Percentiles rank a stretch among this genome's conserved stretches.
phyloP scores from a whole-genome alignment of 2,113 vertebrate species.

The Zosterops japonicus region DNA sequence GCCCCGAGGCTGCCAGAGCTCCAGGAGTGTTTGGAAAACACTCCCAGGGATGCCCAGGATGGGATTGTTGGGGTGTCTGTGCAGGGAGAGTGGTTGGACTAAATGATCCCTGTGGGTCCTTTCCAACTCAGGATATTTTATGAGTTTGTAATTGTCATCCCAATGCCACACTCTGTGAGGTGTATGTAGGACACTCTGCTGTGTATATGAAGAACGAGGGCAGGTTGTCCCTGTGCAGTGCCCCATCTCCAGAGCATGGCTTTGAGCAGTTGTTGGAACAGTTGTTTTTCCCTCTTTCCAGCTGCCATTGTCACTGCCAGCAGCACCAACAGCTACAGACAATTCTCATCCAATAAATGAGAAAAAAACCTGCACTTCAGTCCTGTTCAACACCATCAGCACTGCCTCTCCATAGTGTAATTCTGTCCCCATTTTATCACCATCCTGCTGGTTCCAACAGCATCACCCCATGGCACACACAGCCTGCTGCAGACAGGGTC shows the following conservation, averaged over 20 bases:
- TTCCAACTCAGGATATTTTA: background rate
- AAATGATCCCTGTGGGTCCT: rapidly evolving
- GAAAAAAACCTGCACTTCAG: background rate
- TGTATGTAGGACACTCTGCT: background rate
- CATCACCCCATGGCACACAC: background rate
- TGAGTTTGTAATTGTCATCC: rapidly evolving
- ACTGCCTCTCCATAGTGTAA: background rate
- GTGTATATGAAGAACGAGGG: rapidly evolving
- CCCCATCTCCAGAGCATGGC: background rate
- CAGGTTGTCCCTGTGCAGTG: background rate
- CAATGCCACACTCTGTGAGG: background rate
- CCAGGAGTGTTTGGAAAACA: rapidly evolving
- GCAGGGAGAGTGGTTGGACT: background rate
- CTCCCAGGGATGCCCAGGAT: rapidly evolving
- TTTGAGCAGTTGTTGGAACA: background rate
- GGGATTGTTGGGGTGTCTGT: background rate
- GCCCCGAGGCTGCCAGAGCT: background rate
- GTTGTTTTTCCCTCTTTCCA: background rate
- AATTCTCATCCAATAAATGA: background rate
- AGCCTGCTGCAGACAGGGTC: background rate
- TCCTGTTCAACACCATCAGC: rapidly evolving
- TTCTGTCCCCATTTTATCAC: background rate
- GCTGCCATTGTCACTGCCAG: background rate
- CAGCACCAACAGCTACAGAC: background rate
- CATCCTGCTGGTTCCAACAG: background rate